Evolutionary conservation across 2,113 vertebrate species (phyloP).

Genomic region (Epinephelus moara): DNA sequence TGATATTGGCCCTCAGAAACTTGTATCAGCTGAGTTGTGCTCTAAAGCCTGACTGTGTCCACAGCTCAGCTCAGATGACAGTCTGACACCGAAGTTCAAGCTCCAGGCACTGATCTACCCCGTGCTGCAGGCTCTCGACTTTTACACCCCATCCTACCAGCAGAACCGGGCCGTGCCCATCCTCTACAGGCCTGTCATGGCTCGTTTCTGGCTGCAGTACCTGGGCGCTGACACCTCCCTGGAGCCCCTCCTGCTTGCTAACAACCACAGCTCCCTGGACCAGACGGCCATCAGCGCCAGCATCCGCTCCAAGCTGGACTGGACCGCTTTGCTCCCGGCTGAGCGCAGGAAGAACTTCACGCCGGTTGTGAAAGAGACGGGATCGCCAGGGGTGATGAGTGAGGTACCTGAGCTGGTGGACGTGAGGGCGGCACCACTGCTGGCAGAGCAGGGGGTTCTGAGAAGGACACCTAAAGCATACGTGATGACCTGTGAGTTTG

Average conservation of each 20-base stretch:
- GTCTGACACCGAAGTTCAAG: slow-evolving; percentile 84
- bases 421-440: slow-evolving; percentile 87
- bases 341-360: slow-evolving; percentile 87
- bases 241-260: slow-evolving; percentile 86
- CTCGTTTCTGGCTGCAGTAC: slow-evolving; percentile 93
- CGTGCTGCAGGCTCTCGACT: slow-evolving; percentile 94
- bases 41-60: slow-evolving; percentile 21
- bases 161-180: slow-evolving; percentile 92
- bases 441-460: slow-evolving; percentile 87
- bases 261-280: slow-evolving; percentile 93
- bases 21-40: background rate
- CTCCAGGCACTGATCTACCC: slow-evolving; percentile 95
- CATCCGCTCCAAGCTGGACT: slow-evolving; percentile 86
- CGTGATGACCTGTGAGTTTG: slow-evolving; percentile 94
- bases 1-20: background rate
- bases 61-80: slow-evolving; percentile 87
- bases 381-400: slow-evolving; percentile 81
- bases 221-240: slow-evolving; percentile 87
- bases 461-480: slow-evolving; percentile 89
- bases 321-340: slow-evolving; percentile 87
- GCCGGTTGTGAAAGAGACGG: slow-evolving; percentile 82
- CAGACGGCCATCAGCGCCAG: slow-evolving; percentile 74
- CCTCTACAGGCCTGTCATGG: slow-evolving; percentile 89
- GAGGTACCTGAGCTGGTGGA: slow-evolving; percentile 89
- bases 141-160: slow-evolving; percentile 95